Conservation (phyloP, 2,797 vertebrate genomes). For the Ambastaia sidthimunki region DNA sequence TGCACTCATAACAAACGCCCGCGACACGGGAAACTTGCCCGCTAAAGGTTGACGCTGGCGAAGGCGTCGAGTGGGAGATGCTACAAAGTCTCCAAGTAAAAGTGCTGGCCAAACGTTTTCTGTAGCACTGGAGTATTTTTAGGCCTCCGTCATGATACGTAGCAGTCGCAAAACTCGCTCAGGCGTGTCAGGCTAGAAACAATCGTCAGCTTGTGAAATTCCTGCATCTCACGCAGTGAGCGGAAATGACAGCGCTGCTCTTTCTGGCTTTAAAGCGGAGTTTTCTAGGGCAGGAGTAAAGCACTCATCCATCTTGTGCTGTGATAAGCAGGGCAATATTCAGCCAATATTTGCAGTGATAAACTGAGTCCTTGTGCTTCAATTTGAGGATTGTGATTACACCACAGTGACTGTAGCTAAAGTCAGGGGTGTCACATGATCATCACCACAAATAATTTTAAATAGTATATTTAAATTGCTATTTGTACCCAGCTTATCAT, state of each 20-base stretch:
- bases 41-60: constrained; percentile 23
- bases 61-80: background rate
- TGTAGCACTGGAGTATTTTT: constrained; percentile 44
- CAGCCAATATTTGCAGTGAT: constrained; percentile 67
- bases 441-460: too few species aligned
- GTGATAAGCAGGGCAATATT: constrained; percentile 66
- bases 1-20: constrained; percentile 24
- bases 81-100: constrained; percentile 44
- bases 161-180: constrained; percentile 47
- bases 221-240: constrained; percentile 62
- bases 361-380: constrained; percentile 64
- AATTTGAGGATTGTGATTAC: constrained; percentile 53
- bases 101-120: constrained; percentile 63
- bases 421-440: constrained; percentile 33
- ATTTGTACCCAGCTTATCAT: too few species aligned
- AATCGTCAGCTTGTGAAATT: constrained; percentile 55
- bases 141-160: constrained; percentile 48
- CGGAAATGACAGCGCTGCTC: constrained; percentile 44
- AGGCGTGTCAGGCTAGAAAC: constrained; percentile 29
- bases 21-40: constrained; percentile 52
- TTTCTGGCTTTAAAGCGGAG: constrained; percentile 55
- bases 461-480: too few species aligned
- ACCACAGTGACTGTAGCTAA: constrained; percentile 66
- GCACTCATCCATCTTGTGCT: constrained; percentile 65
- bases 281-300: constrained; percentile 62